Base-by-base conservation (phyloP, 2,113 vertebrate species). In the Bathybates hornii region DNA sequence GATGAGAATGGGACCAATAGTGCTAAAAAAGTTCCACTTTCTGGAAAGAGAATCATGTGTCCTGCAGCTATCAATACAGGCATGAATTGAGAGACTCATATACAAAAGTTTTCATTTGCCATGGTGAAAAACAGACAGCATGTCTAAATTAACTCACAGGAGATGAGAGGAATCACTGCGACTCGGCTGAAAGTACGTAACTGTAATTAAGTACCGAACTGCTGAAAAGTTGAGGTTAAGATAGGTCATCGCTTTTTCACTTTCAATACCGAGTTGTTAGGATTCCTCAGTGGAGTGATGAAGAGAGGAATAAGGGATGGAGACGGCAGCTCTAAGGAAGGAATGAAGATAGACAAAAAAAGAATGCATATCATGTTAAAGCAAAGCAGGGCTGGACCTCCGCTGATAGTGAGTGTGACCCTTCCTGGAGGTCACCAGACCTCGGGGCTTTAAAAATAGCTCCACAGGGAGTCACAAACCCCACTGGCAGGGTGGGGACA, bases 321-420 rank as follows among this genome's bases (percentile, higher is more conserved):
- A 82, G 27, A 82, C 8, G 6, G 19, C 56, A 63, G 13, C 41
- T 27, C 9, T 6, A 43, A 81, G 81, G 34, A 82, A 59, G 81
- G 63, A 71, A 59, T 38, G 21, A 41, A 87, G 87, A 24, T 4
- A 19, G 76, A 86, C 82, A 56, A 90, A 81, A 73, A 32, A 73
- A 80, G 86, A 92, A 89, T 84, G 82, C 54, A 89, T 87, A 86
- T 71, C 24, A 57, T 3, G 7, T 32, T 73, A 24, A 84, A 61
- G 82, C 45, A 54, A 34, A 87, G 84, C 50, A 76, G 56, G 12
- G 50, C 66, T 29, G 80, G 89, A 93, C 86, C 91, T 89, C 89
- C 87, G 68, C 83, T 85, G 92, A 94, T 87, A 93, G 94, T 83
- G 87, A 94, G 76, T 92, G 87, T 92, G 90, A 95, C 91, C 94